Percentiles rank a stretch among this genome's conserved stretches.
phyloP scores from a whole-genome alignment of 2,797 vertebrate species.

The Lepus oiostolus region DNA sequence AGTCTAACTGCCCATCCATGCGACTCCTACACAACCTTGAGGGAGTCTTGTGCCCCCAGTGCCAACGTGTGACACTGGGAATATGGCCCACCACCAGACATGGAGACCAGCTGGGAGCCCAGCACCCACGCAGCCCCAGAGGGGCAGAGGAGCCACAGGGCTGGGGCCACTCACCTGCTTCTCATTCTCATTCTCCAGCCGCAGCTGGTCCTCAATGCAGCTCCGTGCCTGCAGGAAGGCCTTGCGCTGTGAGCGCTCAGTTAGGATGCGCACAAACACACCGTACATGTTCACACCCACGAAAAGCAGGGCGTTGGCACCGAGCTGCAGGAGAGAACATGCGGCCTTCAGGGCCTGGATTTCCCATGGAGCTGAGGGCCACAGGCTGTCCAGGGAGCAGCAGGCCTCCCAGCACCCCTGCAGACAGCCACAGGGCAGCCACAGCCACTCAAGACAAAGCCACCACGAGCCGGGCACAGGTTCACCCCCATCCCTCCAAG shows the following conservation, averaged over 20 bases:
- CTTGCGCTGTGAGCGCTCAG: conserved; percentile 96
- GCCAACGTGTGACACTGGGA: too few species aligned
- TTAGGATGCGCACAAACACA: conserved; percentile 96
- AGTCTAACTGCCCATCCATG: too few species aligned
- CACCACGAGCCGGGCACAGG: too few species aligned
- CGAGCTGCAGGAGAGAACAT: conserved; percentile 90
- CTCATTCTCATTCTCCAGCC: conserved; percentile 99
- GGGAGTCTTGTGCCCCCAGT: too few species aligned
- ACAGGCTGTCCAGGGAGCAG: neutral
- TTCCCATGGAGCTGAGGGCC: rapidly evolving
- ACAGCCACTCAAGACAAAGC: neutral
- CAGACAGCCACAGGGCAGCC: neutral
- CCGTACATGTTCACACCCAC: conserved; percentile 98
- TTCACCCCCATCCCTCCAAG: too few species aligned
- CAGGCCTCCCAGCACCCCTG: neutral
- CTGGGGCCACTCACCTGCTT: conserved; percentile 93
- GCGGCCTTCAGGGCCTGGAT: neutral
- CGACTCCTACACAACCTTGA: too few species aligned
- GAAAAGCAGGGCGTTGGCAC: conserved; percentile 97
- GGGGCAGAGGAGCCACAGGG: neutral
- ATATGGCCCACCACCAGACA: too few species aligned
- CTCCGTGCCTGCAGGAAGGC: conserved; percentile 97
- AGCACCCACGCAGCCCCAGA: too few species aligned
- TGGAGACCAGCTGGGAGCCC: too few species aligned
- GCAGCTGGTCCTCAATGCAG: conserved; percentile 97